A percentile compares a stretch with the other conserved stretches of the same genome.
Evolutionary conservation across 2,797 vertebrate species (phyloP).

Genomic region (Botia almorhae): DNA sequence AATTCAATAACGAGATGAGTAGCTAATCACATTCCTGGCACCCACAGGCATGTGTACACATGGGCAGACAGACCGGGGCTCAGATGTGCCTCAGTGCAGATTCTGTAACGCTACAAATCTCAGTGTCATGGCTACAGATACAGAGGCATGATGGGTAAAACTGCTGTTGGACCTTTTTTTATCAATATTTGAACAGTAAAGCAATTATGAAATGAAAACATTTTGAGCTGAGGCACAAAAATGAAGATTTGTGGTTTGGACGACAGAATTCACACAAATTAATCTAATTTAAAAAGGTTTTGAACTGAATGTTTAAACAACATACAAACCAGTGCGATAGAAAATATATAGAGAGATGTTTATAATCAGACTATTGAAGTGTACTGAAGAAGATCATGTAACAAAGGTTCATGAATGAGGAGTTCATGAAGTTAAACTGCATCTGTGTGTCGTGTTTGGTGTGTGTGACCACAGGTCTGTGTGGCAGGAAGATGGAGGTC

Average conservation of each 20-base stretch:
- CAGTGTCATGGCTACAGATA: neutral
- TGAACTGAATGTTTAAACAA: neutral
- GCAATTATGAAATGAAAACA: neutral
- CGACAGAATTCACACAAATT: neutral
- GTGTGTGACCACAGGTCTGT: conserved; percentile 52
- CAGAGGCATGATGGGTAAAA: too few species aligned
- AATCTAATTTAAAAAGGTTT: neutral
- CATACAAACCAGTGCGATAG: neutral
- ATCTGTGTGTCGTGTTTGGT: conserved; percentile 29
- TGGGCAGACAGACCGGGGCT: neutral
- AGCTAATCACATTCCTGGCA: too few species aligned
- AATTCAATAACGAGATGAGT: conserved; percentile 1
- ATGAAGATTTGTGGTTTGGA: neutral
- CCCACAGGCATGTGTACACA: neutral
- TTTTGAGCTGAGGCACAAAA: neutral
- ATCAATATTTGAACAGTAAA: neutral
- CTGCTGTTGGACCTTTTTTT: too few species aligned
- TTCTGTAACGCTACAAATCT: too few species aligned
- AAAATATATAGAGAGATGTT: neutral
- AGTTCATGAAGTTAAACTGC: conserved; percentile 37
- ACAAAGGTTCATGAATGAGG: neutral
- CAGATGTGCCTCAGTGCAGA: neutral
- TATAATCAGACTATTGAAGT: neutral
- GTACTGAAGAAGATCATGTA: neutral
- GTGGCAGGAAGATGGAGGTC: conserved; percentile 59